Base-by-base conservation (phyloP, 2,888 invertebrate genomes). In the Rhaphigaster nebulosa region DNA sequence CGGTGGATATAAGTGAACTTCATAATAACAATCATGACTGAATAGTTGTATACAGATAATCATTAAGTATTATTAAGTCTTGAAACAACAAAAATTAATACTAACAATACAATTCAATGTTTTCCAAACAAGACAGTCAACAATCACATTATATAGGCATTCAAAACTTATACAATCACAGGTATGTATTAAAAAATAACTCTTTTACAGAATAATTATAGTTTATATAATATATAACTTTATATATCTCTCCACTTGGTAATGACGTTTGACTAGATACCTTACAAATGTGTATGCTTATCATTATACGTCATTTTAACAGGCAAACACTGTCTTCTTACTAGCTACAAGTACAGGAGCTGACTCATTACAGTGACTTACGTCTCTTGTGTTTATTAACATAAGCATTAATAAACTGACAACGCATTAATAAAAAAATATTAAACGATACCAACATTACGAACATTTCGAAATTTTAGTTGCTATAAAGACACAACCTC, bases 101-200 rank as follows among this genome's bases (percentile, higher is more conserved):
- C 84, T 90, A 90, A 90, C 87, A 90, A 80, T 87, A 87, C 90
- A 54, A 90, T 90, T 89, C 76, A 80, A 89, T 90, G 90, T 70
- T 80, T 90, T 41, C 70, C 87, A 87, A 90, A 56, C 90, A 87
- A 87, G 87, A 90, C 90, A 90, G 65, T 90, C 90, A 90, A 90
- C 90, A 90, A 90, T 90, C 90, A 87, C 87, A 87, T 90, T 87
- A 70, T 70, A 90, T 87, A 90, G 90, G 90, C 90, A 90, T 90
- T 90, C 90, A 90, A 90, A 90, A 60, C 89, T 65, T 65, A 70
- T 89, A 89, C 91, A 91, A 92, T 92, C 92, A 92, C 92, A 92
- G 92, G 91, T 91, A 92, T 90, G 90, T 91, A 90, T 91, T 92
- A 91, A 92, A 92, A 92, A 92, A 92, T 92, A 92, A 91, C 91